A percentile compares a stretch with the other conserved stretches of the same genome.
Conservation (phyloP, 2,888 invertebrate genomes). For the Harpalus rubripes region DNA sequence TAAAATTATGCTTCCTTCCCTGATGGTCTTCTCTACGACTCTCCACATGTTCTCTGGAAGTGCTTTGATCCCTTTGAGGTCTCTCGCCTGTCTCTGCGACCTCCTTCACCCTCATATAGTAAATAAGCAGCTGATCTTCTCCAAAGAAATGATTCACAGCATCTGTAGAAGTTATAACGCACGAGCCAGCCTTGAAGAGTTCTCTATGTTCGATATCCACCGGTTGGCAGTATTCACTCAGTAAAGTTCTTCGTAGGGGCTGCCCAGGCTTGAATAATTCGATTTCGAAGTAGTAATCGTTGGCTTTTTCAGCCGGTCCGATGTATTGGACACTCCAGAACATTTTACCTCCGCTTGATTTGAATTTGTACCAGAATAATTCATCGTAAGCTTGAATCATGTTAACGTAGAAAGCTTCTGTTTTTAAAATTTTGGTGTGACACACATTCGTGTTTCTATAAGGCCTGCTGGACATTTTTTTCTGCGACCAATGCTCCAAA, state of each 20-base stretch:
- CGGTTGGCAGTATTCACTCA: slow-evolving; percentile 71
- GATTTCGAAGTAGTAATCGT: slow-evolving; percentile 70
- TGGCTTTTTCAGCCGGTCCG: slow-evolving; percentile 68
- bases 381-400: slow-evolving; percentile 70
- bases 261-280: slow-evolving; percentile 70
- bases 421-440: slow-evolving; percentile 70
- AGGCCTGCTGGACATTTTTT: slow-evolving; percentile 70
- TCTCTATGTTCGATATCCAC: slow-evolving; percentile 69
- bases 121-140: slow-evolving; percentile 69
- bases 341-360: slow-evolving; percentile 68
- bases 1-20: slow-evolving; percentile 54
- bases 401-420: slow-evolving; percentile 70
- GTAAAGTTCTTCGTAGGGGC: slow-evolving; percentile 68
- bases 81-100: slow-evolving; percentile 13
- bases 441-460: slow-evolving; percentile 70
- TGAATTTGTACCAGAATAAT: slow-evolving; percentile 72
- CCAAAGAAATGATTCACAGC: slow-evolving; percentile 68
- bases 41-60: slow-evolving; percentile 16
- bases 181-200: slow-evolving; percentile 69
- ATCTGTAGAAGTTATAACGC: slow-evolving; percentile 68
- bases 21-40: slow-evolving; percentile 7
- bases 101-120: slow-evolving; percentile 69
- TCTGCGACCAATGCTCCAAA: slow-evolving; percentile 70
- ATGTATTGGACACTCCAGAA: slow-evolving; percentile 71
- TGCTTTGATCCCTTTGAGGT: slow-evolving; percentile 47